These are phyloP conservation scores for Pegea sp. DNA, from an alignment of 23 tunicate genomes.

Conservation along the genomic window DNA sequence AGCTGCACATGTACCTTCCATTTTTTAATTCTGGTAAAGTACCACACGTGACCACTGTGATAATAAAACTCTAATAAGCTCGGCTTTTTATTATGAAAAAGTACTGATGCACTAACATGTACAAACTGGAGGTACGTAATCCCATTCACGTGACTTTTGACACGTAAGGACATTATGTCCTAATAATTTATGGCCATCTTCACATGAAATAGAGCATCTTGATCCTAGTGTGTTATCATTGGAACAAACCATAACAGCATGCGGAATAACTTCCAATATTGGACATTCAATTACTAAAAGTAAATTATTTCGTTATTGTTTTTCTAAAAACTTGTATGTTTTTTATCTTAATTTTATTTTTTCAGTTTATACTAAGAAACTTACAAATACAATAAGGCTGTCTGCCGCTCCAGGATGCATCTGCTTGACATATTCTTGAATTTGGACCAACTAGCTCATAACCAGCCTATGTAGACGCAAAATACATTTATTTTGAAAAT, in stretches of 20 bases:
- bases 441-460: background rate
- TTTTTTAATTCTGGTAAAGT: conserved; percentile 7
- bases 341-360: background rate
- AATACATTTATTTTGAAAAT: background rate
- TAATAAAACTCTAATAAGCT: too few species aligned
- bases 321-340: background rate
- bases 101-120: background rate
- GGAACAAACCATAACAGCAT: background rate
- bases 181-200: background rate
- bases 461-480: background rate
- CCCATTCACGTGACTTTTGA: background rate
- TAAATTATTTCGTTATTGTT: background rate
- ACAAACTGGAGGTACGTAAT: background rate
- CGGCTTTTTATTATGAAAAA: too few species aligned
- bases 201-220: background rate
- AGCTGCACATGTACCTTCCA: conserved; percentile 15
- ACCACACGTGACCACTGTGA: conserved; percentile 30
- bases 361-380: background rate
- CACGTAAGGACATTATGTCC: background rate
- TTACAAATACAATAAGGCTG: background rate
- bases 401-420: background rate
- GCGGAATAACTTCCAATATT: background rate
- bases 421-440: background rate
- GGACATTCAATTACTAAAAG: conserved; percentile 1
- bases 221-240: background rate